Base-by-base conservation (phyloP, 2,797 vertebrate species). In the Gadopsis marmoratus region DNA sequence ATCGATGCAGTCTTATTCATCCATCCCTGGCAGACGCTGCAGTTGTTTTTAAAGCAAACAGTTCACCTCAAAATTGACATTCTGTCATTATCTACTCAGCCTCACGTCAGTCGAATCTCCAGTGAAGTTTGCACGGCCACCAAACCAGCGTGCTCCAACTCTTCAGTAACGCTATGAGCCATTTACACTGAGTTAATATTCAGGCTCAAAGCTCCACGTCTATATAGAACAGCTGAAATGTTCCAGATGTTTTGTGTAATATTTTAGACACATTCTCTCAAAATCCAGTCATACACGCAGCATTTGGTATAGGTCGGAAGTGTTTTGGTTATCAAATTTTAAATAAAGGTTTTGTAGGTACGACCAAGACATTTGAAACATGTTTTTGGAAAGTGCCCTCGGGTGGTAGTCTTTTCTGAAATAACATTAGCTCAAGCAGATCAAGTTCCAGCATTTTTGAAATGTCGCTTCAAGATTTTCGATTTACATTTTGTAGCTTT, bases 1-100 rank as follows among this genome's bases (percentile, higher is more conserved):
- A 92, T 94, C 91, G 41, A 94, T 94, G 87, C 19, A 6, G 86
- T 88, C 72, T 70, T 85, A 81, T 90, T 86, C 78, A 72, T 76
- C 77, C 83, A 43, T 67, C 72, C 60, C 59, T 60, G 67, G 76
- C 79, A 72, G 69, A 86, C n/a, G 19, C 31, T 74, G 65, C 80
- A 48, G 71, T 61, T 82, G 86, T 89, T 88, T 86, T 75, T 26
- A 26, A 86, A 86, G 86, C 80, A 88, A 79, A 79, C 73, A 70
- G 62, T 71, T 87, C 50, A 76, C 76, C 72, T 79, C 76, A 50
- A 47, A 73, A 83, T 81, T 89, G 74, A 82, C 83, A 81, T 76
- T 69, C 72, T 80, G 72, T 88, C 83, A 76, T 79, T 67, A 76
- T 43, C 63, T 26, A 13, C 60, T 70, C 31, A 17, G 62, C 45